A percentile compares a stretch with the other conserved stretches of the same genome.
Conservation (phyloP, 2,888 invertebrate species). For the Lissonota sp. region DNA sequence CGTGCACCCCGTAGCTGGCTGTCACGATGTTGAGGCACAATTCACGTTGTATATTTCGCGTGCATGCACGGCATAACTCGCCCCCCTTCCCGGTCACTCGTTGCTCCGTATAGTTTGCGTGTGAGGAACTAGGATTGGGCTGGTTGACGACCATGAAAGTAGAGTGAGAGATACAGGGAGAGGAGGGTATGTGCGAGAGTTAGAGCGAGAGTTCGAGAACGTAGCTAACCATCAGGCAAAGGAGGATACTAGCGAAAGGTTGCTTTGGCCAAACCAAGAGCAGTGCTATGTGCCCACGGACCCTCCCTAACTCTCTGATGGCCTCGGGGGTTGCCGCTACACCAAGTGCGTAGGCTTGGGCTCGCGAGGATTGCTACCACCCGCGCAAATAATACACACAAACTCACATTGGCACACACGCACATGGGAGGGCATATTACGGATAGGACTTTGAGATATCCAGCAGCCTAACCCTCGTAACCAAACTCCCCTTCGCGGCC, state of each 20-base stretch:
- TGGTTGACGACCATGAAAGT: slow-evolving; percentile 41
- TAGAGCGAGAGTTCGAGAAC: slow-evolving; percentile 43
- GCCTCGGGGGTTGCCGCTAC: slow-evolving; percentile 67
- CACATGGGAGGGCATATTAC: slow-evolving; percentile 78
- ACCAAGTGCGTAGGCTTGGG: slow-evolving; percentile 70
- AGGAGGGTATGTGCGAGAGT: slow-evolving; percentile 65
- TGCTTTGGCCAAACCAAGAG: slow-evolving; percentile 70
- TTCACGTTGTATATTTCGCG: slow-evolving; percentile 57
- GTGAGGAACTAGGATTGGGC: slow-evolving; percentile 55
- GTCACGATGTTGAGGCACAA: slow-evolving; percentile 59
- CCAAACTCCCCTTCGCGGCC: slow-evolving; percentile 67
- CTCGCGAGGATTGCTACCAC: slow-evolving; percentile 58
- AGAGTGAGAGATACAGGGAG: slow-evolving; percentile 48
- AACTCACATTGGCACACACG: neutral
- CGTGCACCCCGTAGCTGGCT: slow-evolving; percentile 55
- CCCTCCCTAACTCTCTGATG: slow-evolving; percentile 80
- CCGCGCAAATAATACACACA: slow-evolving; percentile 15
- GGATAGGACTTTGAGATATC: slow-evolving; percentile 82
- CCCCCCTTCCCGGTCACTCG: slow-evolving; percentile 54
- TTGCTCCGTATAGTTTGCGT: slow-evolving; percentile 57
- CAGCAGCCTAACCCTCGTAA: slow-evolving; percentile 67
- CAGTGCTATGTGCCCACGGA: slow-evolving; percentile 73
- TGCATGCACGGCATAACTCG: slow-evolving; percentile 66
- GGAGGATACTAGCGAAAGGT: neutral
- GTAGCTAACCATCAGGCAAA: slow-evolving; percentile 20